Conservation (phyloP, 2,888 invertebrate genomes). For the Eupithecia dodoneata region DNA sequence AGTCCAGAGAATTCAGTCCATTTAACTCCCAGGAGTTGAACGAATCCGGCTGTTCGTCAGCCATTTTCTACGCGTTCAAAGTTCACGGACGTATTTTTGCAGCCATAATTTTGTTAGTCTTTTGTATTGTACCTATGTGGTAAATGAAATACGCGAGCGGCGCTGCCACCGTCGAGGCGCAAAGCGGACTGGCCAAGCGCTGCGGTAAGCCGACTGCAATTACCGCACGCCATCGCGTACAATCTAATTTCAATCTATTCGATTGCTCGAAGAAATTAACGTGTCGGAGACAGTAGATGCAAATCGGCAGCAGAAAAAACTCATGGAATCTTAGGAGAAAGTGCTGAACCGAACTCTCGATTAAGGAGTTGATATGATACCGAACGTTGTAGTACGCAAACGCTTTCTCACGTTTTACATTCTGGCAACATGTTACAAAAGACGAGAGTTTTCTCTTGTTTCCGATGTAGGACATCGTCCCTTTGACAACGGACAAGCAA, state of each 20-base stretch:
- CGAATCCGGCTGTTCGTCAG: slow-evolving; percentile 76
- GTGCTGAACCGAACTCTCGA: slow-evolving; percentile 50
- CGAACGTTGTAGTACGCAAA: slow-evolving; percentile 27
- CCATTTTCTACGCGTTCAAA: slow-evolving; percentile 68
- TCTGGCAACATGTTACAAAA: slow-evolving; percentile 46
- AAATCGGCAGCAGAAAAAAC: slow-evolving; percentile 60
- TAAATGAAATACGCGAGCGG: slow-evolving; percentile 38
- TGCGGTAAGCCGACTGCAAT: slow-evolving; percentile 56
- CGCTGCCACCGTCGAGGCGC: slow-evolving; percentile 66
- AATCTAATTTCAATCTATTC: slow-evolving; percentile 76
- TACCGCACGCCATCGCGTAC: slow-evolving; percentile 65
- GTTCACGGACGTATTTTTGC: slow-evolving; percentile 61
- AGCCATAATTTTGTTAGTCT: slow-evolving; percentile 63
- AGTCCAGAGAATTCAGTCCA: slow-evolving; percentile 89
- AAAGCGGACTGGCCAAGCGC: slow-evolving; percentile 57
- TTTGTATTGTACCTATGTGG: slow-evolving; percentile 40
- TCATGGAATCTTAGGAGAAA: slow-evolving; percentile 65
- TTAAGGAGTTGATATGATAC: slow-evolving; percentile 53
- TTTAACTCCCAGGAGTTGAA: slow-evolving; percentile 82
- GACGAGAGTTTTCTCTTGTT: slow-evolving; percentile 34
- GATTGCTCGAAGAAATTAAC: slow-evolving; percentile 73
- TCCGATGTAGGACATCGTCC: slow-evolving; percentile 20
- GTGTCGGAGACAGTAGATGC: slow-evolving; percentile 53
- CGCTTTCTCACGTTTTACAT: slow-evolving; percentile 53
- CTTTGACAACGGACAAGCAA: slow-evolving; percentile 5